Percentiles rank a stretch among this genome's conserved stretches.
Conservation (phyloP, 2,113 vertebrate genomes). For the Cichladusa arquata region DNA sequence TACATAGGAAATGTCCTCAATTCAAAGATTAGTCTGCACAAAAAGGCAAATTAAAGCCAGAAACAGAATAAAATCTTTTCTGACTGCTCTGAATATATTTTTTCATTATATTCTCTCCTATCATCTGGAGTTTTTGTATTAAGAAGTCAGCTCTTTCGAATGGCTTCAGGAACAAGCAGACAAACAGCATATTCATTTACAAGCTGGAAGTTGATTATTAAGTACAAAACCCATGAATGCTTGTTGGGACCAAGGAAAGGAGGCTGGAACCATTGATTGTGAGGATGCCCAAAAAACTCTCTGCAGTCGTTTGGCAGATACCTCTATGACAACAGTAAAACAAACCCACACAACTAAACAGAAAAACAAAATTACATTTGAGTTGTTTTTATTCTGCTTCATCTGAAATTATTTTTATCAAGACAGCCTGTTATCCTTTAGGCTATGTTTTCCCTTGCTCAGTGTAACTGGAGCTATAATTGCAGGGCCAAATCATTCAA, state of each 20-base stretch:
- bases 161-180: not conserved
- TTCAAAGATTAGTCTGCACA: not conserved
- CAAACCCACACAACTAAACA: not conserved
- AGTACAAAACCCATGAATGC: not conserved
- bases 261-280: not conserved
- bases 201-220: constrained; percentile 10
- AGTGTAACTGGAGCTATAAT: not conserved
- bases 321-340: constrained; percentile 20
- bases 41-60: constrained; percentile 29
- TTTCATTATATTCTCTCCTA: not conserved
- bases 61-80: constrained; percentile 17
- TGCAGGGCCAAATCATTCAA: not conserved
- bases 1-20: not conserved
- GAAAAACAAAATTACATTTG: not conserved
- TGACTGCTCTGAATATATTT: not conserved
- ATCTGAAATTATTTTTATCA: constrained; percentile 33
- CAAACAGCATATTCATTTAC: constrained; percentile 22
- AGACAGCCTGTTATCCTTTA: not conserved
- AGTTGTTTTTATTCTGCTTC: constrained; percentile 23
- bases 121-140: not conserved
- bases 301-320: constrained; percentile 28
- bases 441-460: not conserved
- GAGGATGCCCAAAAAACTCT: not conserved
- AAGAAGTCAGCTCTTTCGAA: not conserved
- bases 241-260: not conserved